Evolutionary conservation across 2,797 vertebrate species (phyloP), one percentile per base, ranked within the genome.

Genomic region (Eidolon dupreanum): DNA sequence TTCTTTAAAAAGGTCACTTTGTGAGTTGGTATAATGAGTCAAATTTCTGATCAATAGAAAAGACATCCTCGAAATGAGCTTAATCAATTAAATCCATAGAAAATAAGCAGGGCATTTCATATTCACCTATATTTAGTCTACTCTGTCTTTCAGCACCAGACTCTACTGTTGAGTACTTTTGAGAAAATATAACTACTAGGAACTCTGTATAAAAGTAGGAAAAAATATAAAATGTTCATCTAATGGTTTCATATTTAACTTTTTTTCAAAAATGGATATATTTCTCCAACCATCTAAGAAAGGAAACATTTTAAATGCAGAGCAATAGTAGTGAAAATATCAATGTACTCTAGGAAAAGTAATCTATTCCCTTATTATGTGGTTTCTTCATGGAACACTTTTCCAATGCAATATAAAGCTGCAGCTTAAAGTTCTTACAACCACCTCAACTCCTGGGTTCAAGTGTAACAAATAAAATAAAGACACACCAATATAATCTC

Each of bases 1-100:
- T 95, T 31, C 19, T 41, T 92, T 96, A 55, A 73, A 75, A 95
- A 94, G 38, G n/a, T 78, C 57, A 55, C 8, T 97, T 43, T 78
- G 90, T 59, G 70, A 88, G 3, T 36, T 79, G n/a, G 17, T 85
- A 68, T 89, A 96, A 93, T 1, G 0, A 95, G 9, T 5, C 70
- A 92, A 59, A 6, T 38, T 79, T 87, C 79, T 92, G 17, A 20
- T 89, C 65, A 95, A 9, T 20, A 82, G 36, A 75, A 96, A 96
- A 91, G 57, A 92, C 1, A 95, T 3, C 5, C 6, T 55, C 46
- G 1, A 97, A 96, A 75, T n/a, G 22, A 19, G 24, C 5, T 41
- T 9, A 74, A 75, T 59, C 12, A 8, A 66, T 43, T 90, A 87
- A 95, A 16, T 86, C 11, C 31, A 93, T 71, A 97, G 41, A 68